Evolutionary conservation across 2,113 vertebrate species (phyloP).

Genomic region (Gallinago jamesoni): DNA sequence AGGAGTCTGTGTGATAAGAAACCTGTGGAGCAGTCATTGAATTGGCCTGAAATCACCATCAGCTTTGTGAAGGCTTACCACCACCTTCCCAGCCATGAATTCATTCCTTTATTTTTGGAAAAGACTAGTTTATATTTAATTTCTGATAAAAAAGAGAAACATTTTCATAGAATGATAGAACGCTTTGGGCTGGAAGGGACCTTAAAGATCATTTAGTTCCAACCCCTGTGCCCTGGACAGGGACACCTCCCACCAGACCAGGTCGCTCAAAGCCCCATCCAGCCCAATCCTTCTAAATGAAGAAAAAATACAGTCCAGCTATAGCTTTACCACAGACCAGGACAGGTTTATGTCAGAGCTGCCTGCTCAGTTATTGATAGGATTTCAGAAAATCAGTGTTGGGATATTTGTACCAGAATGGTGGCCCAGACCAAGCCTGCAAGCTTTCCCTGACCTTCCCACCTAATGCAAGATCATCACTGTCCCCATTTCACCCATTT

Average conservation of each 20-base stretch:
- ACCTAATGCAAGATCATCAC: neutral
- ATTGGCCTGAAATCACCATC: neutral
- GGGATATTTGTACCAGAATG: neutral
- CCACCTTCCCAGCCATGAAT: neutral
- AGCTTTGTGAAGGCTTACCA: neutral
- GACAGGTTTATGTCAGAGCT: neutral
- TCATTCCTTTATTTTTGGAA: neutral
- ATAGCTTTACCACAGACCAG: rapidly evolving
- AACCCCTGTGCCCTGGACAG: too few species aligned
- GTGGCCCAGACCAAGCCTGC: neutral
- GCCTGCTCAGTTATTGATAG: neutral
- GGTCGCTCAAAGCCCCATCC: too few species aligned
- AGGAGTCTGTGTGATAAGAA: neutral
- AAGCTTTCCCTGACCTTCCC: neutral
- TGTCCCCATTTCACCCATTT: neutral
- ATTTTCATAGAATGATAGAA: too few species aligned
- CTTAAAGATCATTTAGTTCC: too few species aligned
- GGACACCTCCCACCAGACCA: too few species aligned
- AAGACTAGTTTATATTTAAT: neutral
- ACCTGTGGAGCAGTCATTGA: too few species aligned
- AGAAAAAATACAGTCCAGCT: neutral
- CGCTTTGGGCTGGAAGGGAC: too few species aligned
- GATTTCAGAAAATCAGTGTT: neutral
- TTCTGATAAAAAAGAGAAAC: neutral
- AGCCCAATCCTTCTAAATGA: neutral